Percentiles rank a stretch among this genome's conserved stretches.
Evolutionary conservation across 2,888 invertebrate species (phyloP).

Genomic region (Acleris laterana): DNA sequence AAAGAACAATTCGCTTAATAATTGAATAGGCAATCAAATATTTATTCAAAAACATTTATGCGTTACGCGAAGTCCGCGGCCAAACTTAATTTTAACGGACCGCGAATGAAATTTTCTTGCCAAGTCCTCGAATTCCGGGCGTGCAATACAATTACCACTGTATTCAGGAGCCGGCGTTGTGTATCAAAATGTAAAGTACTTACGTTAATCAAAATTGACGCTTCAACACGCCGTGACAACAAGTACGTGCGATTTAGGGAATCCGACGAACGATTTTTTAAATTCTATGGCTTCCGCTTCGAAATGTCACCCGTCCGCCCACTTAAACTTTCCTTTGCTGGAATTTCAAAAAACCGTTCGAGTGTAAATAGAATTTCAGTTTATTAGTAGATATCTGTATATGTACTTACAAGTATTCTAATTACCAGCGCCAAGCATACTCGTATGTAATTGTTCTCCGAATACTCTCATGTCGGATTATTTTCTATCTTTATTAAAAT

Average conservation of each 20-base stretch:
- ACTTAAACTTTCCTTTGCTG: too few relatives aligned
- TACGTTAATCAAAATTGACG: conserved; percentile 14
- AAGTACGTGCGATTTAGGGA: conserved; percentile 1
- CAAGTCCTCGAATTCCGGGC: conserved; percentile 43
- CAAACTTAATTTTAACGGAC: conserved; percentile 47
- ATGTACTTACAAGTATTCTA: too few relatives aligned
- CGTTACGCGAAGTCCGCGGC: conserved; percentile 39
- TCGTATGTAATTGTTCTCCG: too few relatives aligned
- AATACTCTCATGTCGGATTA: too few relatives aligned
- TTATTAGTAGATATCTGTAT: too few relatives aligned
- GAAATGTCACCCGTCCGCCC: neutral
- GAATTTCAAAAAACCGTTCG: too few relatives aligned
- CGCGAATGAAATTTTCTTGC: conserved; percentile 42
- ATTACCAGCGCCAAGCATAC: too few relatives aligned
- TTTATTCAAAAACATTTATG: conserved; percentile 53
- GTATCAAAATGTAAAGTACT: conserved; percentile 13
- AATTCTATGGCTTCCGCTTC: neutral
- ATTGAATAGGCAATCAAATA: conserved; percentile 56
- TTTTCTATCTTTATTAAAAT: too few relatives aligned
- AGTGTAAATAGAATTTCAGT: too few relatives aligned
- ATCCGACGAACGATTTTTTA: neutral
- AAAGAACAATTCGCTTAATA: conserved; percentile 33
- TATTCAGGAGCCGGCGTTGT: conserved; percentile 30
- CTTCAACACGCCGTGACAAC: conserved; percentile 5
- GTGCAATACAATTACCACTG: conserved; percentile 36